Base-by-base conservation (phyloP, 2,797 vertebrate genomes). In the Chromis chromis region DNA sequence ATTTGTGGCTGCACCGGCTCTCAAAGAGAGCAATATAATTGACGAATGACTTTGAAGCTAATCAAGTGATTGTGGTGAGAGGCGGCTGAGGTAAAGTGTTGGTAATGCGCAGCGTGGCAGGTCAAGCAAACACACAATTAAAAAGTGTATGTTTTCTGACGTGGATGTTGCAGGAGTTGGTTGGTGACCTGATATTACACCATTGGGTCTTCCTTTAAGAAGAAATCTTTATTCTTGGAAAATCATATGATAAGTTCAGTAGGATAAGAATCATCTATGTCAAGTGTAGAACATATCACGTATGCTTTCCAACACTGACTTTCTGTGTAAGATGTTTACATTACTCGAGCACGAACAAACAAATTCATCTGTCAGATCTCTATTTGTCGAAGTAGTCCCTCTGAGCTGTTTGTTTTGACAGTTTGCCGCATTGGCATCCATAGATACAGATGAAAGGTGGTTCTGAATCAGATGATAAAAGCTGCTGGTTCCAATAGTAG, bases 51-150 rank as follows among this genome's bases (percentile, higher is more conserved):
- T 86, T 71, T 21, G 58, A 63, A 67, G 78, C 81, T 86, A 87
- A 91, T 92, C 86, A 88, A 82, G 80, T 76, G 79, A 89, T 85
- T 84, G 86, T 74, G 72, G 64, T 58, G 65, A 77, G 33, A 69
- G 55, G 82, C 81, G 64, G 76, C 63, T 3, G 49, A 42, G 65
- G 50, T 62, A 79, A 78, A 67, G 73, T 22, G 76, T 63, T 48
- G 39, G 46, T 76, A 63, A 27, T 44, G 55, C 36, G 73, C 16
- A 31, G 60, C 2, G 0, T 13, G 44, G 68, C 52, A 40, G 84
- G 28, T 79, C 61, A 82, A 60, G 61, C 13, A 4, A 9, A 16
- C 19, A 66, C 25, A 53, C 56, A 63, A 54, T 65, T 9, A 67
- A 61, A 74, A 69, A n/a, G 16, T 27, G 27, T 17, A 19, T 36